Evolutionary conservation across 2,113 vertebrate species (phyloP), one percentile per base, ranked within the genome.

Genomic region (Pelecanus crispus): DNA sequence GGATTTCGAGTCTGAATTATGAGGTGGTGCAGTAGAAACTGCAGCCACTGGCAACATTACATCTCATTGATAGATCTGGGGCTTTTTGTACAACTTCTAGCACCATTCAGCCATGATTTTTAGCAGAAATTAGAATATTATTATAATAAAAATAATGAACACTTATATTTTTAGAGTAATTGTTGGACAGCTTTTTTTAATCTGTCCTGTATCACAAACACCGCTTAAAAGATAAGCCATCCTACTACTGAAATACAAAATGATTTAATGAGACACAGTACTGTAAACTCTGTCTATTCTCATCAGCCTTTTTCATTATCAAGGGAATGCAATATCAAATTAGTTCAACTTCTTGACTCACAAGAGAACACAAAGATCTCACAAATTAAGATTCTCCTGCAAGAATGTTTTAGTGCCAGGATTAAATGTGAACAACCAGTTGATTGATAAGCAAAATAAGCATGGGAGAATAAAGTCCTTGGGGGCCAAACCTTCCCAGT

Each of bases 361-460:
- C 28, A 71, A 53, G 49, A 90, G 38, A 65, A 70, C 62, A 68
- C 13, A 79, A 89, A 82, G n/a, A 78, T 58, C 50, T 95, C 84
- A 79, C 42, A 88, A 88, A 74, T 86, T 85, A 81, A 81, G 58
- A 75, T 94, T 96, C 52, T 80, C 38, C 73, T 94, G 40, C 20
- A 93, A 72, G 68, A 92, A 73, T 63, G 3, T 86, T 91, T 89
- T 79, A 75, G 49, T 71, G 36, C 38, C 66, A 83, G 50, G 49
- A 62, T 66, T 94, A 90, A 93, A 93, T 49, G 28, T 44, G 74
- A 94, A 59, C 1, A 3, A 75, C 38, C 38, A 53, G 58, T 71
- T 92, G 85, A 94, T 50, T 92, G 59, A 81, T 83, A 81, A 93
- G 34, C 38, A 91, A 78, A 95, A 62, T 83, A 61, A 95, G 11